Conservation (phyloP, 2,113 vertebrate genomes). For the Eurystomus gularis region DNA sequence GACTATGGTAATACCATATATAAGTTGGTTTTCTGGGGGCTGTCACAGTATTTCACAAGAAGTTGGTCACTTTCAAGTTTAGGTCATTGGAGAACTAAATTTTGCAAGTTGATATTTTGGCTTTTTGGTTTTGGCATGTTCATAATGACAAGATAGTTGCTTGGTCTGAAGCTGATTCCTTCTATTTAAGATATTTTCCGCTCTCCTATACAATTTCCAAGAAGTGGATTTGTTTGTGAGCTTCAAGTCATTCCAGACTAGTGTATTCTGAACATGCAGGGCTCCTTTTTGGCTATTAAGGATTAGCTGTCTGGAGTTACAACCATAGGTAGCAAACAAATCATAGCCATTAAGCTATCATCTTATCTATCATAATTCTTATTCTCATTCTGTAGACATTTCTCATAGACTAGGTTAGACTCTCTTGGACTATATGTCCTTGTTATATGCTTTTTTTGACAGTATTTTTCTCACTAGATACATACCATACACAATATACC, state of each 20-base stretch:
- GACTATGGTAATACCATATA: neutral
- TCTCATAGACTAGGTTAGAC: neutral
- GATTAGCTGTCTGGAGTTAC: neutral
- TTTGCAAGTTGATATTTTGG: neutral
- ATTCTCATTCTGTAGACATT: neutral
- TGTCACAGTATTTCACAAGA: neutral
- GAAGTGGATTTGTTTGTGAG: neutral
- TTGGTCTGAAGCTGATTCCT: neutral
- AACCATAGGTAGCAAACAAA: neutral
- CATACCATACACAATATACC: neutral
- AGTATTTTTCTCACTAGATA: neutral
- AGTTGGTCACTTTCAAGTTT: neutral
- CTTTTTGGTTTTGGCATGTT: neutral
- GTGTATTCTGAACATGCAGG: neutral
- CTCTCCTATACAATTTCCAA: neutral
- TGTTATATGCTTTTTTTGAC: neutral
- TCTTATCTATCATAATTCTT: neutral
- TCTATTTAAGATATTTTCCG: neutral
- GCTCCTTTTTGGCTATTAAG: neutral
- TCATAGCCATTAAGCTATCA: neutral
- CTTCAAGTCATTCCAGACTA: neutral
- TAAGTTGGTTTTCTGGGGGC: neutral
- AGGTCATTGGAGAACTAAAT: neutral
- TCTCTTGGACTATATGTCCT: neutral
- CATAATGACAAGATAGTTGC: neutral